Conservation (phyloP, 2,888 invertebrate genomes). For the Microplitis manilae region DNA sequence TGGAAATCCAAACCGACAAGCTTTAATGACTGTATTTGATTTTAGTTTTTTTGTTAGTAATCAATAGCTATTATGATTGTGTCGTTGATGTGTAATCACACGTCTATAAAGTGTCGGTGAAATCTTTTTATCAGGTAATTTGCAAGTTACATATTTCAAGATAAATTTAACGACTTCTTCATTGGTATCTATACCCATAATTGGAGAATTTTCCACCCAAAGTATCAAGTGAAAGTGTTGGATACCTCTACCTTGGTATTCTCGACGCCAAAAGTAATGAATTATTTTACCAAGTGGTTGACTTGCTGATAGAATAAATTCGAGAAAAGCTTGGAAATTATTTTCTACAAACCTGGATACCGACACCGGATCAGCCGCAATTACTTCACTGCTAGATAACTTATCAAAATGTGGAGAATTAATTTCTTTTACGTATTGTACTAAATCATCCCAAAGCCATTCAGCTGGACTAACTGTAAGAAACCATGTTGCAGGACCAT, state of each 20-base stretch:
- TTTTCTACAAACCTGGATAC: slow-evolving; percentile 59
- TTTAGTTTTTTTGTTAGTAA: slow-evolving; percentile 45
- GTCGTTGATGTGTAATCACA: slow-evolving; percentile 52
- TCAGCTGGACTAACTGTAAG: slow-evolving; percentile 51
- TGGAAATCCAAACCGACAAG: slow-evolving; percentile 51
- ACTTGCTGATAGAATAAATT: slow-evolving; percentile 54
- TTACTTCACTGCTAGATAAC: slow-evolving; percentile 54
- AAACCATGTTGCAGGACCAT: slow-evolving; percentile 56
- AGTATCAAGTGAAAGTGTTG: slow-evolving; percentile 56
- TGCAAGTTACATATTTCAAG: slow-evolving; percentile 50
- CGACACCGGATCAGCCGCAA: slow-evolving; percentile 60
- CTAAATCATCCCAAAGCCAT: slow-evolving; percentile 58
- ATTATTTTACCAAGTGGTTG: slow-evolving; percentile 52
- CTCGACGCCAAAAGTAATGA: slow-evolving; percentile 52
- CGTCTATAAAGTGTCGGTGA: slow-evolving; percentile 49
- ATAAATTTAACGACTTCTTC: slow-evolving; percentile 55
- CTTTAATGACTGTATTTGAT: slow-evolving; percentile 34
- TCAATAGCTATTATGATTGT: slow-evolving; percentile 50
- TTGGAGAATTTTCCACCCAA: slow-evolving; percentile 54
- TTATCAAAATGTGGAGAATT: slow-evolving; percentile 51
- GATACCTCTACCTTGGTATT: slow-evolving; percentile 55
- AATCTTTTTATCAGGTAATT: slow-evolving; percentile 45
- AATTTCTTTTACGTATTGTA: slow-evolving; percentile 54
- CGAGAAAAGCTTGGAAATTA: slow-evolving; percentile 57
- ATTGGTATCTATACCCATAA: slow-evolving; percentile 48